These are phyloP conservation scores for Machaerirhynchus nigripectus DNA, from an alignment of 2,113 vertebrate species.

Conservation along the genomic window DNA sequence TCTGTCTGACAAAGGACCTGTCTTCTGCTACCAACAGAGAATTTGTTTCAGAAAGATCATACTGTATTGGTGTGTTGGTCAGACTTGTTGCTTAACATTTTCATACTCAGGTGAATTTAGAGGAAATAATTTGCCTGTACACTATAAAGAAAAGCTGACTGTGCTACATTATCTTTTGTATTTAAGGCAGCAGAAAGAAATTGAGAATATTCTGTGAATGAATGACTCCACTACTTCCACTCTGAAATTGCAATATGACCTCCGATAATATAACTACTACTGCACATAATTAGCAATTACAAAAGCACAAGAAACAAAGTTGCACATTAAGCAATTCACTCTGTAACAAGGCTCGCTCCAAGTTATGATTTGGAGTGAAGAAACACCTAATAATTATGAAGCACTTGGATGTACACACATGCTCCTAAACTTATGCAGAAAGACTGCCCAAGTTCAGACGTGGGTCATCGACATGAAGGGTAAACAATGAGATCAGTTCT, in stretches of 20 bases:
- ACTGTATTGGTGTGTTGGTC: neutral
- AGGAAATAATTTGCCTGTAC: neutral
- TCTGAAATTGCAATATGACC: neutral
- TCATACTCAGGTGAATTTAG: neutral
- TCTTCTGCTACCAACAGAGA: neutral
- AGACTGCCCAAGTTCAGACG: neutral
- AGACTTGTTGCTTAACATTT: neutral
- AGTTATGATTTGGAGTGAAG: neutral
- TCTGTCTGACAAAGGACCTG: neutral
- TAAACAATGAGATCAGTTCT: neutral
- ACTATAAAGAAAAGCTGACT: neutral
- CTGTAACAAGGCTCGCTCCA: neutral
- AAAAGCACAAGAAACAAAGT: neutral
- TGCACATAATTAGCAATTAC: neutral
- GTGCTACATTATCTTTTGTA: neutral
- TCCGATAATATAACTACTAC: neutral
- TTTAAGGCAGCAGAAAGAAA: constrained; percentile 2
- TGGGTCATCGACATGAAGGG: neutral
- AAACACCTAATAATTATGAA: neutral
- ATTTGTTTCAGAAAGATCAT: neutral
- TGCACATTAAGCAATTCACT: neutral
- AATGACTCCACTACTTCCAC: neutral
- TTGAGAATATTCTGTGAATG: neutral
- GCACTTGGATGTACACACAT: neutral
- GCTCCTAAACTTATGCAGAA: neutral